Percentiles rank a stretch among this genome's conserved stretches.
These are phyloP conservation scores for Epistrophe eligans DNA, from an alignment of 2,888 invertebrate species.

Conservation along the genomic window DNA sequence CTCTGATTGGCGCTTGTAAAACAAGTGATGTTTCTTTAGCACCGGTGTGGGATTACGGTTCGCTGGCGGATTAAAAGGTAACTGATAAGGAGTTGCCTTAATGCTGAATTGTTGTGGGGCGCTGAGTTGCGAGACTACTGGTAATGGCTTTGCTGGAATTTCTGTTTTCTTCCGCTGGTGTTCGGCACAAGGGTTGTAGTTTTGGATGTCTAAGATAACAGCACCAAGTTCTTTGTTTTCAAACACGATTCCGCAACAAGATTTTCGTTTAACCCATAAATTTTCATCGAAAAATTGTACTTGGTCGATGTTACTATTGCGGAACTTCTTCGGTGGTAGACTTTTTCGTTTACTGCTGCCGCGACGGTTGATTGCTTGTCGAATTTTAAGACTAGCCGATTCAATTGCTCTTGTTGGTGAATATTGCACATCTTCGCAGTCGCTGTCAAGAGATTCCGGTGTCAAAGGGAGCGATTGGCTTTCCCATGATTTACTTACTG, in stretches of 20 bases:
- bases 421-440: constrained; percentile 78
- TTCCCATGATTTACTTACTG: constrained; percentile 71
- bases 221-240: constrained; percentile 78
- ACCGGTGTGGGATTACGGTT: constrained; percentile 78
- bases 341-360: constrained; percentile 81
- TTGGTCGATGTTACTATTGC: constrained; percentile 77
- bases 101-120: constrained; percentile 56
- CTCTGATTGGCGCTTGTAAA: constrained; percentile 82
- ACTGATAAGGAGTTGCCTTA: constrained; percentile 42
- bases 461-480: constrained; percentile 78
- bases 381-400: constrained; percentile 53
- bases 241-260: constrained; percentile 82
- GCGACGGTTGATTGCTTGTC: constrained; percentile 52
- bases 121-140: constrained; percentile 28
- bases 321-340: constrained; percentile 80
- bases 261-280: constrained; percentile 80
- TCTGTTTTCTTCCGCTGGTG: constrained; percentile 77
- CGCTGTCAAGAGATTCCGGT: constrained; percentile 79
- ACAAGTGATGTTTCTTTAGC: constrained; percentile 83
- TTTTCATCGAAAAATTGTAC: constrained; percentile 81
- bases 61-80: constrained; percentile 56
- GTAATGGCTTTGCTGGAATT: constrained; percentile 24
- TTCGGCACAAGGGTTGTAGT: constrained; percentile 81
- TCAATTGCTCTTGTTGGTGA: constrained; percentile 59
- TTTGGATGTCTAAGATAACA: constrained; percentile 81